Conservation (phyloP, 2,113 vertebrate genomes). For the Anarrhichthys ocellatus region DNA sequence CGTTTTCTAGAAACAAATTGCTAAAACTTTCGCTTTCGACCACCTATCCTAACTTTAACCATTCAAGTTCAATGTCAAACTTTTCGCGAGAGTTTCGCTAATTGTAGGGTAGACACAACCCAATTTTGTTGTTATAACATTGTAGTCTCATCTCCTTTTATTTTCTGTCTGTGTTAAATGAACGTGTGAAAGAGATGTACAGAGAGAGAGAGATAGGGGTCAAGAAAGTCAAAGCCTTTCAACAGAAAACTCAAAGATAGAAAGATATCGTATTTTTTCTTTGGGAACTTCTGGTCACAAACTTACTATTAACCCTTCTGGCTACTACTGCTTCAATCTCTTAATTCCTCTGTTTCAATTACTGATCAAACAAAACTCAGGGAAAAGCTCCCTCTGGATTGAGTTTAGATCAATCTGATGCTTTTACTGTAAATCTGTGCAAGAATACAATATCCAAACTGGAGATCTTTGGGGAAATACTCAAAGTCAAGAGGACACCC, state of each 20-base stretch:
- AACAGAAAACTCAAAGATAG: background rate
- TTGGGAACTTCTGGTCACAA: background rate
- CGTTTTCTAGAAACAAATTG: background rate
- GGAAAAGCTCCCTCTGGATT: constrained; percentile 7
- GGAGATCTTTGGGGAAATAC: background rate
- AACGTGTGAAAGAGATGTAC: background rate
- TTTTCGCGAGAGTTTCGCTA: background rate
- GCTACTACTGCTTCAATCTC: background rate
- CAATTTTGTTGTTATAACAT: background rate
- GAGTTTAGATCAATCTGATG: constrained; percentile 20
- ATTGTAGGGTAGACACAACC: too few relatives aligned
- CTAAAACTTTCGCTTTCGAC: background rate
- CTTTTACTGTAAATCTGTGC: constrained; percentile 45
- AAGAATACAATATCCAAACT: background rate
- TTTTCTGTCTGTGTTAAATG: background rate
- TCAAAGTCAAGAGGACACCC: constrained; percentile 11
- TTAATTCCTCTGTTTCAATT: background rate
- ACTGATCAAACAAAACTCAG: constrained; percentile 13
- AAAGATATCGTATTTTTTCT: background rate
- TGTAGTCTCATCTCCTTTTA: background rate
- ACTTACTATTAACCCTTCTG: constrained; percentile 2
- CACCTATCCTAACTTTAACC: background rate
- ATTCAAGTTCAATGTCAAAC: background rate
- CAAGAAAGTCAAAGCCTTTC: background rate
- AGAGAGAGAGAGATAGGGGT: background rate